Evolutionary conservation across 2,113 vertebrate genomes (phyloP), one percentile per base, ranked within the genome.

Genomic region (Chroicocephalus ridibundus): DNA sequence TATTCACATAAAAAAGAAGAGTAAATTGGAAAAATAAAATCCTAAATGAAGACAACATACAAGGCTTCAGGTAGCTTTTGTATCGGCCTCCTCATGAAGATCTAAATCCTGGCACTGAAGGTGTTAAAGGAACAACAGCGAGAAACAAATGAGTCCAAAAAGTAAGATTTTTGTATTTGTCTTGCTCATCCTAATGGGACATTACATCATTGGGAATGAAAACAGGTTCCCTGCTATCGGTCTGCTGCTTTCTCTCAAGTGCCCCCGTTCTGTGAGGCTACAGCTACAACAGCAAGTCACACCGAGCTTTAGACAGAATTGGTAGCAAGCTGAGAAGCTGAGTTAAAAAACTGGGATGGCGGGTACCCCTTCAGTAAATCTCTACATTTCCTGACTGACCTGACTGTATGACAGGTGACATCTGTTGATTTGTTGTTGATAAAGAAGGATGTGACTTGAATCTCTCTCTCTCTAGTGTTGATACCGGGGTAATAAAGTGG

Each of bases 401-500:
- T 97, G 99, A 98, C 96, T 99, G 99, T 97, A 98, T 98, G 97
- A 99, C 97, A 74, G 99, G 99, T 72, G 99, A 99, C 99, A 99
- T 99, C 98, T 99, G 99, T 93, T 99, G 98, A 96, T 98, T 98
- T 82, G 98, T 98, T 94, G 99, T 99, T 79, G 99, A 98, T 92
- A 99, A 97, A 16, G 98, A 98, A 76, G 99, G 99, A 96, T 99
- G 99, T 29, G 99, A 99, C 94, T 99, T 99, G 98, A 99, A 99
- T 95, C 99, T 96, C 82, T 99, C 99, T 75, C 99, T 98, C 94
- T 99, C 99, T 58, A 99, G 98, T 14, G 99, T 99, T 19, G 99
- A 99, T 61, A 99, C 99, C 10, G 99, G 99, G 34, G 99, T 99
- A 96, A 99, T 98, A 98, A 99, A 99, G 97, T 99, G 99, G 98